Evolutionary conservation across 2,888 invertebrate species (phyloP), one percentile per base, ranked within the genome.

Genomic region (Amphipoea oculea): DNA sequence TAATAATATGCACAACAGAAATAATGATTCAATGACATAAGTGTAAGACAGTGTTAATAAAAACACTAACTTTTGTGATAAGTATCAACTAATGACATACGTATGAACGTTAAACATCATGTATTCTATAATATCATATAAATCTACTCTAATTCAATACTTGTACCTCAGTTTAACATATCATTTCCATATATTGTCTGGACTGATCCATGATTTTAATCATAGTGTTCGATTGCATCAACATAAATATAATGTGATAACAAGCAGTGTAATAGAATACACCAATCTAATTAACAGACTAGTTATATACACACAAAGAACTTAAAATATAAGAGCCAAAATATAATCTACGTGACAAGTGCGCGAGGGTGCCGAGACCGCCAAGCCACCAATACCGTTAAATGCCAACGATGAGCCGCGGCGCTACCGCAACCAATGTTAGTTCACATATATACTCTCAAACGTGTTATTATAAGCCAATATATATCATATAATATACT

Each of bases 101-200:
- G 85, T 84, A 89, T 83, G 86, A 90, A 89, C 86, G 88, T 86
- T 89, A 88, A 92, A 91, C 89, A 89, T 90, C 87, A 84, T 86
- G 86, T 89, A 89, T 88, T 88, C 89, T 89, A 90, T 90, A 89
- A 90, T 91, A 88, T 87, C 79, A 88, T 89, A 87, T 84, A 91
- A 91, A 90, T 90, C 90, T 93, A 92, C 86, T 89, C 87, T 92
- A 92, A 89, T 92, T 90, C 89, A 92, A 91, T 92, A 94, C 89
- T 95, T 94, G 94, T 94, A 95, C 94, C 94, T 92, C 90, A 89
- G 87, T 90, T 93, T 87, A 91, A 92, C 89, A 89, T 88, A 91
- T 91, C 90, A 91, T 92, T 92, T 91, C 86, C 88, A 90, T 89
- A 94, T 94, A 94, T 94, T 94, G 95, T 94, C 94, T 91, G 88